Conservation (phyloP, 2,888 invertebrate species). For the Orthonychiurus folsomi region DNA sequence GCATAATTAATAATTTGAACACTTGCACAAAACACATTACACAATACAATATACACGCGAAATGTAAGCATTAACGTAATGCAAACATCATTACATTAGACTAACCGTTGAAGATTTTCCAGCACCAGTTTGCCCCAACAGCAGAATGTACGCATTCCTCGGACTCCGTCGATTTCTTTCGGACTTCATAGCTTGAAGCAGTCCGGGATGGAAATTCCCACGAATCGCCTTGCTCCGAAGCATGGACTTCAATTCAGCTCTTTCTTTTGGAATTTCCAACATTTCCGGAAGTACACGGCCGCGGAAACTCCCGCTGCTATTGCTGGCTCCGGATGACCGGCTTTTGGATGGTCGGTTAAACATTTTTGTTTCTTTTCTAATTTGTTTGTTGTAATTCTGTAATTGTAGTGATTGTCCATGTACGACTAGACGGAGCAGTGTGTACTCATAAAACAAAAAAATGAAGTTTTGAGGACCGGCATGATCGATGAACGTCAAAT, state of each 20-base stretch:
- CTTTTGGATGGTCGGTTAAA: no score
- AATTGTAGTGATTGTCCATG: no score
- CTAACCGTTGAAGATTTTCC: conserved; percentile 23
- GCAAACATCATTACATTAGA: conserved; percentile 7
- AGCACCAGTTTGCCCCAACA: conserved; percentile 15
- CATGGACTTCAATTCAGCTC: neutral
- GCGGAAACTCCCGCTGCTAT: neutral
- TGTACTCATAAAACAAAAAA: no score
- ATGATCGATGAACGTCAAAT: no score
- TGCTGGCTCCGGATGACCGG: neutral
- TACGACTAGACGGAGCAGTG: no score
- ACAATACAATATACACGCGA: no score
- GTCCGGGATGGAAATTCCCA: conserved; percentile 5
- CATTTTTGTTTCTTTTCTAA: no score
- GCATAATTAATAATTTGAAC: no score
- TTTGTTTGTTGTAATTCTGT: no score
- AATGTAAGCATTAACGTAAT: neutral
- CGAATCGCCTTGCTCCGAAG: neutral
- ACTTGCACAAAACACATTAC: no score
- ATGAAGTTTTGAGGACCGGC: no score
- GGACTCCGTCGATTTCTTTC: conserved; percentile 5
- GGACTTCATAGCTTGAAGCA: neutral
- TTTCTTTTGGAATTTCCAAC: neutral
- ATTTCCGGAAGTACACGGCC: neutral
- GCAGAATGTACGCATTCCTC: conserved; percentile 14